phyloP scores from a whole-genome alignment of 2,888 invertebrate genomes.

The Silvanus unidentatus region DNA sequence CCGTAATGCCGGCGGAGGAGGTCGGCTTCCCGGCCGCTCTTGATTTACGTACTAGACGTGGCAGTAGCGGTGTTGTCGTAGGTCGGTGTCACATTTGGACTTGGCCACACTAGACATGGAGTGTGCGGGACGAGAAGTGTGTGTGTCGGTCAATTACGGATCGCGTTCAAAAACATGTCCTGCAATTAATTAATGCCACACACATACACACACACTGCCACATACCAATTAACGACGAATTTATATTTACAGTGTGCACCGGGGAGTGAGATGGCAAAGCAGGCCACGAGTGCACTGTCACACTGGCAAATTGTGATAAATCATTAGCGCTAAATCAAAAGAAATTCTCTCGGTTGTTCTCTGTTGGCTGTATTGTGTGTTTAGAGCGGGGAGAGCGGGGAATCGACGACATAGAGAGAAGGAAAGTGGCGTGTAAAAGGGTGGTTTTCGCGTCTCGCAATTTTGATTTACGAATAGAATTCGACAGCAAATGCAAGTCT shows the following conservation, averaged over 20 bases:
- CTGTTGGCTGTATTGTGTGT: no score
- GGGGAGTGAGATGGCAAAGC: no score
- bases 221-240: constrained; percentile 36
- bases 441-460: constrained; percentile 35
- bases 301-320: constrained; percentile 40
- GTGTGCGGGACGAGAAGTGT: no score
- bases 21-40: constrained; percentile 16
- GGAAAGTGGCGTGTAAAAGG: constrained; percentile 29
- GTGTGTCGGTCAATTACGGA: constrained; percentile 30
- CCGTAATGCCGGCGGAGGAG: constrained; percentile 11
- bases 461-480: constrained; percentile 49
- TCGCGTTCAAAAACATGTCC: constrained; percentile 37
- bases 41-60: constrained; percentile 33
- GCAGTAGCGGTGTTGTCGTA: constrained; percentile 26
- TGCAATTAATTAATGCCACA: constrained; percentile 33
- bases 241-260: no score
- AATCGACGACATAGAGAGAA: no score
- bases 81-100: constrained; percentile 22
- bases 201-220: no score
- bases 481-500: constrained; percentile 46
- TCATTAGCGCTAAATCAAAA: constrained; percentile 37
- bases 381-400: no score
- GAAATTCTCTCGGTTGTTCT: no score
- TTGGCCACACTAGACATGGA: no score
- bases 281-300: constrained; percentile 35